phyloP scores from a whole-genome alignment of 2,797 vertebrate species.

The Cynodonichthys magdalenae region DNA sequence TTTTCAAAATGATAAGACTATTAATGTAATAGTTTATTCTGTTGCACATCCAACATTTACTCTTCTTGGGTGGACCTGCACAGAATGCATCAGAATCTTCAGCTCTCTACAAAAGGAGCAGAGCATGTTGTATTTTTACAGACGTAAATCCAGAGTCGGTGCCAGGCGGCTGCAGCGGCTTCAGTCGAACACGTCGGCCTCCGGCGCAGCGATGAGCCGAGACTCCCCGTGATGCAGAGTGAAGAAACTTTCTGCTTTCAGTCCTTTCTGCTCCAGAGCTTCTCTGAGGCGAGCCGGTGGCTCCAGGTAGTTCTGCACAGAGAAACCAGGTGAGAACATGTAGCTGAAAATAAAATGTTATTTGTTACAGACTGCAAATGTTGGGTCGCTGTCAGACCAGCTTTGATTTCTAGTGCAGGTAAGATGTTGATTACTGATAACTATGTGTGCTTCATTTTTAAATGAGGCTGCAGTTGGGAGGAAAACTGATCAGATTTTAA shows the following conservation, averaged over 20 bases:
- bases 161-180: neutral
- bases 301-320: conserved; percentile 90
- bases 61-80: conserved; percentile 8
- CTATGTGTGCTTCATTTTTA: no score
- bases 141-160: neutral
- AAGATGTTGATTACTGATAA: no score
- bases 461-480: no score
- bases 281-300: conserved; percentile 87
- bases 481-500: no score
- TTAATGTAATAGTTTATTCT: conserved; percentile 6
- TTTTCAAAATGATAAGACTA: conserved; percentile 6
- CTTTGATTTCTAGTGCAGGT: no score
- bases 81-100: conserved; percentile 4
- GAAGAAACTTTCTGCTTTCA: conserved; percentile 89
- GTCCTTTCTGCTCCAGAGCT: conserved; percentile 86
- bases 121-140: conserved; percentile 13
- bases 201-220: conserved; percentile 75
- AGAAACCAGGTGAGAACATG: neutral
- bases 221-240: conserved; percentile 92
- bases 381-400: no score
- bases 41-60: conserved; percentile 4
- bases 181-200: conserved; percentile 77
- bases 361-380: no score
- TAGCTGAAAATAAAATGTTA: no score
- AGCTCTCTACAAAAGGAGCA: neutral